Conservation (phyloP, 2,113 vertebrate species). For the Pedetes capensis region DNA sequence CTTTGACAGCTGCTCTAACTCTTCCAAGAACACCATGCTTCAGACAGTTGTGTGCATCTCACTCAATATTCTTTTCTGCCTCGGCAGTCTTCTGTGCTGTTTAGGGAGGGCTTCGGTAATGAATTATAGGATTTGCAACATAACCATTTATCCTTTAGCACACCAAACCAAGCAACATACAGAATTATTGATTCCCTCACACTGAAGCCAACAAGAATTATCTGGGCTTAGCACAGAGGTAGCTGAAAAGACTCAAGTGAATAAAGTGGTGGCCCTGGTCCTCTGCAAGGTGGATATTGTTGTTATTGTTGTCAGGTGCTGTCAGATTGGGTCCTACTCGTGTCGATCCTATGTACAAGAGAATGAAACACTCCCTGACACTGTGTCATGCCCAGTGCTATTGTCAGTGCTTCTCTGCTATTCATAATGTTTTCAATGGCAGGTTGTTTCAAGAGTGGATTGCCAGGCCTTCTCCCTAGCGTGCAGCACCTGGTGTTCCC, state of each 20-base stretch:
- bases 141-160: neutral
- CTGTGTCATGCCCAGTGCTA: too few species aligned
- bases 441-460: too few species aligned
- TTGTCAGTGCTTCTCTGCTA: too few species aligned
- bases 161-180: neutral
- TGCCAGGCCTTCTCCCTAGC: too few species aligned
- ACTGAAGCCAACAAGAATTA: neutral
- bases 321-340: too few species aligned
- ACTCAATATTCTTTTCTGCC: neutral
- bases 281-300: neutral
- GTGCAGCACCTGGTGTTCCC: too few species aligned
- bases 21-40: neutral
- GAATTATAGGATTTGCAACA: slow-evolving; percentile 30
- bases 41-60: neutral
- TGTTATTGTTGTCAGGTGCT: too few species aligned
- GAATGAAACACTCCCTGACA: too few species aligned
- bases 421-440: too few species aligned
- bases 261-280: neutral
- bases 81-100: neutral
- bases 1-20: neutral
- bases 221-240: neutral
- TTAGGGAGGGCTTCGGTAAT: neutral
- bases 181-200: neutral
- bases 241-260: neutral
- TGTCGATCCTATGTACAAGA: too few species aligned